phyloP scores from a whole-genome alignment of 2,888 invertebrate species.

The Melinaea marsaeus region DNA sequence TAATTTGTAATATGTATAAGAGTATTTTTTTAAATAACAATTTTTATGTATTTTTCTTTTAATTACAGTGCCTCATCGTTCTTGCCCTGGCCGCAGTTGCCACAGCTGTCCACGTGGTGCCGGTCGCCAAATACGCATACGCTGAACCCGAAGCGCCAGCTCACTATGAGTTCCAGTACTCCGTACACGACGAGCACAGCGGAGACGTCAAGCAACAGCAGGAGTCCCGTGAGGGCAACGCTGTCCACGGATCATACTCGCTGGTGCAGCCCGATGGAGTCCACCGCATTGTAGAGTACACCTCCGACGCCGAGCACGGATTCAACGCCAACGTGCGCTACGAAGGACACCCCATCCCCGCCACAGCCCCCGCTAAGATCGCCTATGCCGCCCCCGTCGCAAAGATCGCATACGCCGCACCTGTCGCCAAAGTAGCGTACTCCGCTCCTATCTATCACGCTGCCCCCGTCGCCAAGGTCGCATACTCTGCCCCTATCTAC shows the following conservation, averaged over 20 bases:
- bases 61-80: constrained; percentile 45
- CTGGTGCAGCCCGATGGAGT: constrained; percentile 44
- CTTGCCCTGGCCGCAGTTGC: constrained; percentile 30
- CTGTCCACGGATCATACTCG: constrained; percentile 66
- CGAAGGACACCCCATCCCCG: constrained; percentile 51
- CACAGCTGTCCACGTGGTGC: constrained; percentile 39
- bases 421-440: constrained; percentile 6
- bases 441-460: constrained; percentile 43
- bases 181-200: constrained; percentile 44
- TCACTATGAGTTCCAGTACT: constrained; percentile 65
- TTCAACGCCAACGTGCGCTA: constrained; percentile 69
- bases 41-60: constrained; percentile 2
- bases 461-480: constrained; percentile 37
- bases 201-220: constrained; percentile 65
- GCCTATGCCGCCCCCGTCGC: constrained; percentile 4
- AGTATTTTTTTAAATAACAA: not conserved
- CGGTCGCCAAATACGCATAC: constrained; percentile 50
- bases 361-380: constrained; percentile 25
- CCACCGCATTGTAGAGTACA: constrained; percentile 2
- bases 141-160: constrained; percentile 57
- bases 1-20: constrained; percentile 9
- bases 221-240: constrained; percentile 62
- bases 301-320: constrained; percentile 47
- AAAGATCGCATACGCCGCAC: not conserved
- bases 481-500: constrained; percentile 33